A percentile compares a stretch with the other conserved stretches of the same genome.
phyloP scores from a whole-genome alignment of 2,888 invertebrate species.

The Trissolcus japonicus region DNA sequence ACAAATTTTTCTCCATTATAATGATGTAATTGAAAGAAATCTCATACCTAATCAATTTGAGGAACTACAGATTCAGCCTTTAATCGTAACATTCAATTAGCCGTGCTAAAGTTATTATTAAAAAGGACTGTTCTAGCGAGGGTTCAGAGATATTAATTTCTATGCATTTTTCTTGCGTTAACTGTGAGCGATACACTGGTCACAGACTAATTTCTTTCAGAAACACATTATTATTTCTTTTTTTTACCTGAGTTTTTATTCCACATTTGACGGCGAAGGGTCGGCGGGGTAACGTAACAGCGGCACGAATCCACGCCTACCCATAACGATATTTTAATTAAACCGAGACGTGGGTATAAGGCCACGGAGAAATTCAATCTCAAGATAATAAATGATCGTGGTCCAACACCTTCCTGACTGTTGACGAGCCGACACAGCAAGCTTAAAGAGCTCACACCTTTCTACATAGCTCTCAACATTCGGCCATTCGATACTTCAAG shows the following conservation, averaged over 20 bases:
- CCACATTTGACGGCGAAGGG: constrained; percentile 43
- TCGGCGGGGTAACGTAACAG: constrained; percentile 63
- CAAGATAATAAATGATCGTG: constrained; percentile 76
- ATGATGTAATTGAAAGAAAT: too few species aligned
- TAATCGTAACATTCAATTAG: constrained; percentile 55
- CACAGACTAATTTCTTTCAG: constrained; percentile 52
- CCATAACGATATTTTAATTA: constrained; percentile 77
- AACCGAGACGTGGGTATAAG: constrained; percentile 69
- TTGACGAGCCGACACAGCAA: constrained; percentile 68
- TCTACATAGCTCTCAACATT: constrained; percentile 56
- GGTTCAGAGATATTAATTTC: constrained; percentile 53
- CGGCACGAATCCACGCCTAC: constrained; percentile 75
- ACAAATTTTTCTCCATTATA: too few species aligned
- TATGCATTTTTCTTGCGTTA: constrained; percentile 58
- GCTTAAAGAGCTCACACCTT: constrained; percentile 74
- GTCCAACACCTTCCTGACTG: constrained; percentile 74
- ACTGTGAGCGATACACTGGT: constrained; percentile 51
- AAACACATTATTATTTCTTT: constrained; percentile 61
- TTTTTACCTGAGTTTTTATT: constrained; percentile 54
- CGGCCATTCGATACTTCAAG: constrained; percentile 39
- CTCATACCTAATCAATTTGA: constrained; percentile 17
- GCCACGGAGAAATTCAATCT: constrained; percentile 76
- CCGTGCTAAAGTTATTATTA: constrained; percentile 43
- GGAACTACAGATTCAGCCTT: constrained; percentile 38
- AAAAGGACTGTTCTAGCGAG: constrained; percentile 49